Evolutionary conservation across 2,113 vertebrate genomes (phyloP), one percentile per base, ranked within the genome.

Genomic region (Vulpes ferrilata): DNA sequence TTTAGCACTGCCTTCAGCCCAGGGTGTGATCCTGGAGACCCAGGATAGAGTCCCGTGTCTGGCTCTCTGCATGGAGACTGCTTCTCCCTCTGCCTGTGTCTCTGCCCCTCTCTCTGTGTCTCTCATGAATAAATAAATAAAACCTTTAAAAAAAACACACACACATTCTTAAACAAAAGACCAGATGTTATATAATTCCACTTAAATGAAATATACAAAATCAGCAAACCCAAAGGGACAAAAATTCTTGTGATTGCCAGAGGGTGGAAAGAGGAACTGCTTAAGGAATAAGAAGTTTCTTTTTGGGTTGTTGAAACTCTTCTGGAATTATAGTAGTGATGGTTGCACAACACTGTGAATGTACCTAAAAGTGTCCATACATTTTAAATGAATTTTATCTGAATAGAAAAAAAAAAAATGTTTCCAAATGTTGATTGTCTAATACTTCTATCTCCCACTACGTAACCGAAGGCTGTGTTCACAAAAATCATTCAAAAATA

Each of bases 401-500:
- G 57, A 79, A 51, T 13, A 88, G 35, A 32, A 83, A 43, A 43
- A 35, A 32, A 94, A 64, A 60, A 74, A 79, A 84, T 20, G n/a
- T 65, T 91, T 79, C 69, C 38, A 87, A 7, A 59, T 83, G 51
- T 62, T 79, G 78, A n/a, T 51, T 86, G 93, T 43, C 27, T 48
- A 87, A 48, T 74, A 64, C 25, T 22, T 95, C 6, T 78, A 89
- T 60, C 65, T 65, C 32, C 48, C 74, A 93, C 43, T 91, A 92
- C 35, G 67, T 85, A 67, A 84, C 35, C 74, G 94, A 94, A 78
- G 38, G 43, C 13, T 91, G 25, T 67, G 13, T 65, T 94, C 64
- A 91, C 67, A 88, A 87, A 90, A 81, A 74, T 48, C 74, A 73
- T n/a, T 92, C 19, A 85, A 93, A 94, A 92, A 80, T n/a, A 60